Base-by-base conservation (phyloP, 2,113 vertebrate species). In the Boleophthalmus pectinirostris region DNA sequence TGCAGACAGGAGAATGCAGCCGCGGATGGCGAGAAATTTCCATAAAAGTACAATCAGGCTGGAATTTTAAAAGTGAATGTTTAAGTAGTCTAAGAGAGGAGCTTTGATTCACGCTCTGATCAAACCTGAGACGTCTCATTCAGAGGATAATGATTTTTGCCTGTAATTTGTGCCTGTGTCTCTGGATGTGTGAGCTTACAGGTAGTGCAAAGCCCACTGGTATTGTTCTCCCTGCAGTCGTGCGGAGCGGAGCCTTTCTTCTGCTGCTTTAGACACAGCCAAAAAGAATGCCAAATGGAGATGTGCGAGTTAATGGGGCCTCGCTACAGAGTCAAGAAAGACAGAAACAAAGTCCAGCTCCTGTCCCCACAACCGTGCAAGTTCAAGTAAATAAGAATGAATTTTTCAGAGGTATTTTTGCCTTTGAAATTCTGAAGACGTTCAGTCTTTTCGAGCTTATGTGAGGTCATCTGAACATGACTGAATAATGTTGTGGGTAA, bases 41-140 rank as follows among this genome's bases (percentile, higher is more conserved):
- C 97, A 98, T 98, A 97, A 94, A 97, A 97, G 96, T 98, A 98
- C 96, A 98, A 99, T 98, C 96, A 96, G 95, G 93, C 96, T 95
- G 94, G 95, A 95, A 91, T 92, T 99, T 97, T 98, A 96, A 98
- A 99, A 98, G 97, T 98, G 96, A 98, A 99, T 98, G 96, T 96
- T 97, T 98, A 97, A 99, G 96, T 96, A 98, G 95, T 93, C 96
- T 97, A 96, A 96, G 96, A 98, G 95, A 98, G 95, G 93, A 92
- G 92, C 96, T 99, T 99, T 98, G 97, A 98, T 98, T 97, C 95
- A 90, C 92, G 94, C 94, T 95, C 96, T 96, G 94, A 97, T 97
- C 96, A 97, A 97, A 95, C 97, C 94, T 94, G 88, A 95, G 95
- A 96, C 95, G 94, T 96, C 95, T 97, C 95, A 96, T 97, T 98